Evolutionary conservation across 2,113 vertebrate species (phyloP), one percentile per base, ranked within the genome.

Genomic region (Aphyosemion australe): DNA sequence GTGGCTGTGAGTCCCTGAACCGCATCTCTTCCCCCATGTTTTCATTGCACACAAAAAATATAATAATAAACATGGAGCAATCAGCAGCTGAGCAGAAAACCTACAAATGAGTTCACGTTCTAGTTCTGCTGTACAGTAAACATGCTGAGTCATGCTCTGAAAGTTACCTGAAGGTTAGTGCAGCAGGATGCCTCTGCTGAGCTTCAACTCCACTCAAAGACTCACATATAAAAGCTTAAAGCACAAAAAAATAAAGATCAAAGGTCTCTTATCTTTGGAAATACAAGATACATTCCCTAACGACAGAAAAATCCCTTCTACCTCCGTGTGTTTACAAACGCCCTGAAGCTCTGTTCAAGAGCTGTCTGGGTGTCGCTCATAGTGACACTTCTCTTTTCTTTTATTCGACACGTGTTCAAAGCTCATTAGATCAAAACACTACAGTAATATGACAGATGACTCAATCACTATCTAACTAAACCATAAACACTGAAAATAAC

Each of bases 1-100:
- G 42, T 66, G 62, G 66, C 59, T 63, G 58, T 67, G 47, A 74
- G 65, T 84, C 77, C 84, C 82, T 80, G 82, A 82, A 79, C 67
- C 46, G 63, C 79, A 64, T 69, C 57, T n/a, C 48, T 32, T n/a
- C 59, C 61, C 69, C 45, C 11, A 48, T 42, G 20, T 69, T 67
- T 55, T 54, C 58, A 61, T 71, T 16, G 37, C n/a, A 41, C 31
- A 53, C 46, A 37, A 8, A 7, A 37, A 10, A 37, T 12, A 42
- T 12, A 42, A 42, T 11, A 12, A 42, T 42, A 42, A 42, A 42
- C 41, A 42, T 11, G 4, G 10, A 42, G 12, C 12, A 42, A 42
- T 42, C 41, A 42, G 41, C 41, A 12, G 9, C 4, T 42, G 12
- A 39, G 11, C 37, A 39, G 37, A 39, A 39, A 39, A 39, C 11